Evolutionary conservation across 1,140 invertebrate species (phyloP).

Genomic region (Acyrthosiphon pisum): DNA sequence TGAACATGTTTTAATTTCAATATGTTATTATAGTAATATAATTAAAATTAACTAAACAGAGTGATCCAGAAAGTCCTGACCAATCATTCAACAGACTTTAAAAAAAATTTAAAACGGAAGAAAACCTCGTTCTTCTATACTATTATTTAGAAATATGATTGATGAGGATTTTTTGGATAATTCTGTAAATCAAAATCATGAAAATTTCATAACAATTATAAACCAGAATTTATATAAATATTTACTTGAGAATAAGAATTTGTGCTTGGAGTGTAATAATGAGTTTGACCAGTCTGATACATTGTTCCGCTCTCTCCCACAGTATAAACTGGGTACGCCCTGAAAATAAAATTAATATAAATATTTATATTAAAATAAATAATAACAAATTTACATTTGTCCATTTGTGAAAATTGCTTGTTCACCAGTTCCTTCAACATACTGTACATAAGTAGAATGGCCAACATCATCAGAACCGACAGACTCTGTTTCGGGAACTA

Average conservation of each 20-base stretch:
- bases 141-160: not conserved
- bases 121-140: not conserved
- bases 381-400: slow-evolving; percentile 68
- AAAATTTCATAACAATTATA: not conserved
- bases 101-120: not conserved
- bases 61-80: not conserved
- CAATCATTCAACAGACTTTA: not conserved
- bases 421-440: slow-evolving; percentile 71
- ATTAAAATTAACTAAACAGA: not conserved
- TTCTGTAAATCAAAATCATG: not conserved
- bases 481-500: slow-evolving; percentile 67
- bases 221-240: not conserved
- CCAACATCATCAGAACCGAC: slow-evolving; percentile 67
- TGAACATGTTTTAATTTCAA: slow-evolving; percentile 59
- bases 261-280: slow-evolving; percentile 69
- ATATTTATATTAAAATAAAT: slow-evolving; percentile 17
- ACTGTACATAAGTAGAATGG: slow-evolving; percentile 74
- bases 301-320: slow-evolving; percentile 77
- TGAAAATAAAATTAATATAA: slow-evolving; percentile 61
- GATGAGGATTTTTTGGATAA: not conserved
- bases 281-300: slow-evolving; percentile 73
- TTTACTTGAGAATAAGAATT: slow-evolving; percentile 56
- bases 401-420: slow-evolving; percentile 75
- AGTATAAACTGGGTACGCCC: slow-evolving; percentile 85
- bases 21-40: not conserved